Evolutionary conservation across 2,888 invertebrate genomes (phyloP), one percentile per base, ranked within the genome.

Genomic region (Ophion ventricosus): DNA sequence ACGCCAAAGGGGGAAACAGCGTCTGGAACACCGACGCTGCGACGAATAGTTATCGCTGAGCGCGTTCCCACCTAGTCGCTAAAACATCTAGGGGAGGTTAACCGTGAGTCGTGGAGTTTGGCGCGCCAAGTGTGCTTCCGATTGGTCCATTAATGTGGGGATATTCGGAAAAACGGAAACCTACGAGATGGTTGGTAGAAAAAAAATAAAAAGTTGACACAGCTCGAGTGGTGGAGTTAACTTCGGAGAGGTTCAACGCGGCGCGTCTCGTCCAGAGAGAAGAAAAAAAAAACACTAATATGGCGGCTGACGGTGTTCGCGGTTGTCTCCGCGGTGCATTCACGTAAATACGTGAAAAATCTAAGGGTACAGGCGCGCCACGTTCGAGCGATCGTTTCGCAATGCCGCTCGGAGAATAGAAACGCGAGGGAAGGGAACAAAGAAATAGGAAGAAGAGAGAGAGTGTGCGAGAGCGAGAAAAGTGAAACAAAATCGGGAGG

Each of bases 291-390:
- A 67, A 67, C 67, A 90, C 82, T 90, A 92, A 92, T 89, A 92
- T 92, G 92, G 92, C 92, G 92, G 88, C 87, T 85, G 87, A 88
- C 90, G 17, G 49, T 90, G 91, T 91, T 92, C 91, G 91, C 91
- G 90, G 91, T 90, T 88, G 86, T 83, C 87, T 89, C 89, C 88
- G 89, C 90, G 89, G 89, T 87, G 90, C 67, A 88, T 90, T n/a
- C n/a, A n/a, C 89, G 90, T 91, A 91, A 91, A 91, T 91, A 91
- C 88, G 90, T 87, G 87, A 81, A 83, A 87, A 84, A 78, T 14
- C 14, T 4, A 49, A 49, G 49, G 49, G 49, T 14, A 4, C 49
- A 17, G 49, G 49, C 4, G 49, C 49, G 64, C n/a, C n/a, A 64
- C 35, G 61, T 61, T 23, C 26, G 63, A 5, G 8, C 26, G 26